Base-by-base conservation (phyloP, 1,140 invertebrate genomes). In the Pseudomyrmex gracilis region DNA sequence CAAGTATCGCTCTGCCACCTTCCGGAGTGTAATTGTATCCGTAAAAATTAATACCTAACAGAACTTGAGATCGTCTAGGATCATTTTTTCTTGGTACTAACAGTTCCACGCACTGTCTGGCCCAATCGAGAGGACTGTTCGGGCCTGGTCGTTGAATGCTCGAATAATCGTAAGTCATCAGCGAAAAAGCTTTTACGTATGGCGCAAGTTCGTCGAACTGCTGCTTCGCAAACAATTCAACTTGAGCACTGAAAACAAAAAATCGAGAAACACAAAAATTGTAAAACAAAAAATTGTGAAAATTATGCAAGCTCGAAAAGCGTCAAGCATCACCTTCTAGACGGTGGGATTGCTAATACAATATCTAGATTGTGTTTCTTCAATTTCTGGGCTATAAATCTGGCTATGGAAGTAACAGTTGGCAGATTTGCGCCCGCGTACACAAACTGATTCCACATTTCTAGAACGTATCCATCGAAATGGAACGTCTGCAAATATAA, bases 141-240 rank as follows among this genome's bases (percentile, higher is more conserved):
- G 98, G 98, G 76, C 97, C 97, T 84, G 97, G 97, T 89, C 96
- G 96, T 91, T 97, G 96, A 12, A 97, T 94, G 94, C 94, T 97
- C 34, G 98, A 98, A 93, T 96, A 99, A 93, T 99, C 98, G 93
- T 99, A 99, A 0, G 98, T 99, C 98, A 99, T 99, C 1, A 99
- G 95, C 57, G 98, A 98, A 92, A 99, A 98, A 70, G 96, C 97
- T 90, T 97, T 96, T 2, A 99, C 95, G 93, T 97, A 94, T 45
- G 96, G 95, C 87, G 96, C 96, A 13, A 99, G 95, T 58, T 95
- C 95, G 88, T 97, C 96, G 94, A 98, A 98, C 86, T 98, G 96
- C 80, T 97, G 94, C 82, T 96, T 95, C 34, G 95, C 95, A 94
- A 99, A 98, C 90, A 98, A 95, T 87, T 97, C 96, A 70, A 94